These are phyloP conservation scores for Linepithema humile DNA, from an alignment of 1,140 invertebrate species.

Conservation along the genomic window DNA sequence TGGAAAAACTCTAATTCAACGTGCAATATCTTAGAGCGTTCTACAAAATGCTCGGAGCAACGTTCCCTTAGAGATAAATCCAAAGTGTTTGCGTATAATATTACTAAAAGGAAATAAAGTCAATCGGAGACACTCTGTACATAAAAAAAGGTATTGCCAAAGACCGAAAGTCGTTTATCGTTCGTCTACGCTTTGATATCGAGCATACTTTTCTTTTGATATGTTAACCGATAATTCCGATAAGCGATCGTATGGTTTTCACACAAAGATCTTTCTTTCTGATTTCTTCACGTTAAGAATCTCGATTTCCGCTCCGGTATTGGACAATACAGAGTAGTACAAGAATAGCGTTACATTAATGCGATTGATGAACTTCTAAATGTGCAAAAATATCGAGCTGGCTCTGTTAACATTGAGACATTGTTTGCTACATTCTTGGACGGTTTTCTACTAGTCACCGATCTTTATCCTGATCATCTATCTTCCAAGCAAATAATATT, in stretches of 20 bases:
- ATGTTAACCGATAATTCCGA: not conserved
- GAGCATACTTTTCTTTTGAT: not conserved
- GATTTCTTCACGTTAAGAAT: not conserved
- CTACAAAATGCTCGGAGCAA: not conserved
- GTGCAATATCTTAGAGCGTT: not conserved
- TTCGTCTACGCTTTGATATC: not conserved
- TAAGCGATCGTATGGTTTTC: not conserved
- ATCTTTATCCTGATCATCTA: constrained; percentile 8
- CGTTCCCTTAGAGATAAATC: not conserved
- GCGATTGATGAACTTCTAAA: not conserved
- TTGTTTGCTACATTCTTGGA: not conserved
- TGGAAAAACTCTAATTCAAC: not conserved
- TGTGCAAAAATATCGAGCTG: not conserved
- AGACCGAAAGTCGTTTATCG: not conserved
- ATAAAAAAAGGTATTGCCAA: not conserved
- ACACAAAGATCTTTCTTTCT: not conserved
- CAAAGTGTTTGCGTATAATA: not conserved
- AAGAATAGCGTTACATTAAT: not conserved
- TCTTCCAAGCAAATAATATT: not conserved
- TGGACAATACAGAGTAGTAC: not conserved
- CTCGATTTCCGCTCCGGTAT: not conserved
- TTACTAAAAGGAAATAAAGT: not conserved
- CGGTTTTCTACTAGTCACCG: not conserved
- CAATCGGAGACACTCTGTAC: not conserved
- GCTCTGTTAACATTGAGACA: not conserved